Evolutionary conservation across 2,113 vertebrate genomes (phyloP), one percentile per base, ranked within the genome.

Genomic region (Silurus meridionalis): DNA sequence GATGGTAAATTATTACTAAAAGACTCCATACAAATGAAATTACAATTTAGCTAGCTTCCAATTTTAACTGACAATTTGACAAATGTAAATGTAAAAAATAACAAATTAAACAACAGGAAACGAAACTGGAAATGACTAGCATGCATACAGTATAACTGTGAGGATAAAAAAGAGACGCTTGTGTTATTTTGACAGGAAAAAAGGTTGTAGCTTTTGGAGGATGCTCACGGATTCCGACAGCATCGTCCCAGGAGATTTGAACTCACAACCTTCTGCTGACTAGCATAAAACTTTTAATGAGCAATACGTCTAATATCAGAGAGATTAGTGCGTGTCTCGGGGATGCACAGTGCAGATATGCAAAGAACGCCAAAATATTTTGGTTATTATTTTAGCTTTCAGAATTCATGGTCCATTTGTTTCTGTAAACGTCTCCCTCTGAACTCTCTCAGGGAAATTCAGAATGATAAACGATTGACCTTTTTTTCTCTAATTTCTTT

Each of bases 381-480:
- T 53, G 28, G 52, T 37, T 17, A 60, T 60, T 60, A 80, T 60
- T 60, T 80, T 80, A 8, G 77, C 55, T 55, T 78, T 25, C 52
- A 14, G 53, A 78, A 57, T 57, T 78, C 52, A 57, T 17, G n/a
- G n/a, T 57, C 23, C 14, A 46, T 37, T 25, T 5, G 28, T 80
- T 21, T 60, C 15, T 19, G 77, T 80, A 37, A 60, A 60, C 37
- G 14, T 80, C 55, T 17, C 77, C 53, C n/a, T 57, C 3, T 28
- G 58, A 60, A 9, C 8, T 46, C 15, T 80, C 28, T 6, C 77
- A 66, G 66, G 46, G 14, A 72, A 15, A 72, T 52, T 5, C 21
- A 3, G 57, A 57, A 55, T 23, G 48, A 81, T 81, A 61, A 86
- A 86, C 11, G 66, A 86, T 72, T 52, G 66, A 52, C 57, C 23